Conservation (phyloP, 2,113 vertebrate species). For the Rhea americana region DNA sequence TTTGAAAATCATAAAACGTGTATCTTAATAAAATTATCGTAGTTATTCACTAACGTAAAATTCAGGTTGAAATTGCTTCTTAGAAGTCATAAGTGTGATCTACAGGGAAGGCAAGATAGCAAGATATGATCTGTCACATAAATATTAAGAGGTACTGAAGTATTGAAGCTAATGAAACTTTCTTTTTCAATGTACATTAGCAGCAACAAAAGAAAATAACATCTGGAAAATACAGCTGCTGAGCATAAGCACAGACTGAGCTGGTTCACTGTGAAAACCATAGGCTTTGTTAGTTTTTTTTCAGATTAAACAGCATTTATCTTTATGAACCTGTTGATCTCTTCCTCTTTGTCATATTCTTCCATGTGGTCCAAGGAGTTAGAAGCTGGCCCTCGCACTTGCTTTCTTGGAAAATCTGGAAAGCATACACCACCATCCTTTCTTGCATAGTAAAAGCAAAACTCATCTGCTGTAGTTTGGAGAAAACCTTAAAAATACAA, state of each 20-base stretch:
- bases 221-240: constrained; percentile 71
- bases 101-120: constrained; percentile 50
- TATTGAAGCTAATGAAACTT: constrained; percentile 43
- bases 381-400: constrained; percentile 89
- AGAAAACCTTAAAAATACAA: constrained; percentile 88
- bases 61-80: constrained; percentile 25
- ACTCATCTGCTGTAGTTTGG: constrained; percentile 96
- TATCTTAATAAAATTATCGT: not conserved
- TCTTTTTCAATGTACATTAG: constrained; percentile 13
- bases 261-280: constrained; percentile 72
- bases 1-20: not conserved
- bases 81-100: constrained; percentile 49
- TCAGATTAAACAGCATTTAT: constrained; percentile 75
- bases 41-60: constrained; percentile 29
- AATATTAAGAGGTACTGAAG: constrained; percentile 46
- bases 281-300: constrained; percentile 57
- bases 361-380: constrained; percentile 94
- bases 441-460: constrained; percentile 94
- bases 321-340: constrained; percentile 92
- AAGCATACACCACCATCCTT: constrained; percentile 92
- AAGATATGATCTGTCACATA: constrained; percentile 56
- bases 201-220: constrained; percentile 61
- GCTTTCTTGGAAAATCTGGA: constrained; percentile 97
- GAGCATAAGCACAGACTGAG: constrained; percentile 60
- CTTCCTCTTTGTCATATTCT: constrained; percentile 92